phyloP scores from a whole-genome alignment of 2,797 vertebrate genomes.

The Heliangelus exortis region DNA sequence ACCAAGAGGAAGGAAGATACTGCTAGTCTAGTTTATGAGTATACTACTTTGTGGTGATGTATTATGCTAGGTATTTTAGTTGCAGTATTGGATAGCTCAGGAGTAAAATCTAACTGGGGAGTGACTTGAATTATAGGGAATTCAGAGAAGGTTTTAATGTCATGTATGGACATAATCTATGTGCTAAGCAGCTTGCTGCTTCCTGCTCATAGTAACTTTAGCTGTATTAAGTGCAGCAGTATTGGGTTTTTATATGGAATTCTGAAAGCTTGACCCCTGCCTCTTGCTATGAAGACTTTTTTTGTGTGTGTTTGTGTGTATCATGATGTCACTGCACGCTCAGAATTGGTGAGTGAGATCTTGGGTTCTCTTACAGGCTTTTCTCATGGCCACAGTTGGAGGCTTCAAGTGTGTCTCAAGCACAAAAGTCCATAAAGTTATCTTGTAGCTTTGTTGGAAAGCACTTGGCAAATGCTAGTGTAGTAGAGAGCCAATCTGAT shows the following conservation, averaged over 20 bases:
- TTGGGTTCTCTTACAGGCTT: neutral
- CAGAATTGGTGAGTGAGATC: neutral
- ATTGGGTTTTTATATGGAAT: neutral
- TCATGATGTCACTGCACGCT: neutral
- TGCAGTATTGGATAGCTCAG: neutral
- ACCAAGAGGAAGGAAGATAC: neutral
- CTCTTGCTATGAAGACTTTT: neutral
- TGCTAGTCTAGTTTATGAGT: neutral
- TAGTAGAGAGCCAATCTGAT: conserved; percentile 60
- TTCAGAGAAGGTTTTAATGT: neutral
- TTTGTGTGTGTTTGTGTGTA: no score
- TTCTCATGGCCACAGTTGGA: neutral
- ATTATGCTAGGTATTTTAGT: neutral
- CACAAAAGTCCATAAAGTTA: conserved; percentile 38
- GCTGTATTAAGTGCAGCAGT: neutral
- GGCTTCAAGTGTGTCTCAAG: conserved; percentile 11
- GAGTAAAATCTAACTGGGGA: neutral
- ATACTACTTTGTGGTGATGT: neutral
- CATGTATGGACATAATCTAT: neutral
- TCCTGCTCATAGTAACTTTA: neutral
- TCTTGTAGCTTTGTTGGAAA: conserved; percentile 63
- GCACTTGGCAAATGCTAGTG: conserved; percentile 56
- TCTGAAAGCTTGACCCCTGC: neutral
- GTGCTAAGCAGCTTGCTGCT: neutral
- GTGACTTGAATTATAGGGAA: neutral